phyloP scores from a whole-genome alignment of 2,888 invertebrate genomes.

The Orgyia antiqua region DNA sequence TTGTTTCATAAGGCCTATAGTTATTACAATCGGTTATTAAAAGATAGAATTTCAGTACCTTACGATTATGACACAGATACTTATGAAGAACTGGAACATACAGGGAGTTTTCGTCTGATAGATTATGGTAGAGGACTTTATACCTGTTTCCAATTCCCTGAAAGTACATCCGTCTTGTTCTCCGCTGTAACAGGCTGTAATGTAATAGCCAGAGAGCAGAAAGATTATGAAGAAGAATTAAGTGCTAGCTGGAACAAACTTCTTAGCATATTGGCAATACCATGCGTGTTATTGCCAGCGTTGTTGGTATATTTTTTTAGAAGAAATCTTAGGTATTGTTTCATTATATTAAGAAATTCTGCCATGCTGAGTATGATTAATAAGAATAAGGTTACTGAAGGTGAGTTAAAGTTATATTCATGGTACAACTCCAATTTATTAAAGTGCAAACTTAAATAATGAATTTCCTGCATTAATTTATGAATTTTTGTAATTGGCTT shows the following conservation, averaged over 20 bases:
- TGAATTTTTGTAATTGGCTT: too few relatives aligned
- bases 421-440: too few relatives aligned
- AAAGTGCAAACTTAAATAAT: too few relatives aligned
- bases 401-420: slow-evolving; percentile 33
- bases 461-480: too few relatives aligned
- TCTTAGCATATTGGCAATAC: slow-evolving; percentile 33
- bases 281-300: slow-evolving; percentile 33
- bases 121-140: slow-evolving; percentile 39
- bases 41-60: slow-evolving; percentile 23
- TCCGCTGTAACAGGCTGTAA: slow-evolving; percentile 33
- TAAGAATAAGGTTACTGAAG: slow-evolving; percentile 49
- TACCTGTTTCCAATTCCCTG: slow-evolving; percentile 34
- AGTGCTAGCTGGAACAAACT: slow-evolving; percentile 22
- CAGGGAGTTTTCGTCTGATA: slow-evolving; percentile 38
- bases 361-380: slow-evolving; percentile 73
- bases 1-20: slow-evolving; percentile 36
- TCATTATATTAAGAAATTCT: slow-evolving; percentile 77
- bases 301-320: slow-evolving; percentile 40
- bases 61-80: slow-evolving; percentile 16
- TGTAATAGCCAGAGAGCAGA: slow-evolving; percentile 16
- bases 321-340: slow-evolving; percentile 79
- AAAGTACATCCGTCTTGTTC: slow-evolving; percentile 29
- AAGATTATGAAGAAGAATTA: slow-evolving; percentile 23
- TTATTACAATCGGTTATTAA: slow-evolving; percentile 34
- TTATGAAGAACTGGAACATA: slow-evolving; percentile 15